Evolutionary conservation across 2,113 vertebrate species (phyloP).

Genomic region (Polyodon spathula): DNA sequence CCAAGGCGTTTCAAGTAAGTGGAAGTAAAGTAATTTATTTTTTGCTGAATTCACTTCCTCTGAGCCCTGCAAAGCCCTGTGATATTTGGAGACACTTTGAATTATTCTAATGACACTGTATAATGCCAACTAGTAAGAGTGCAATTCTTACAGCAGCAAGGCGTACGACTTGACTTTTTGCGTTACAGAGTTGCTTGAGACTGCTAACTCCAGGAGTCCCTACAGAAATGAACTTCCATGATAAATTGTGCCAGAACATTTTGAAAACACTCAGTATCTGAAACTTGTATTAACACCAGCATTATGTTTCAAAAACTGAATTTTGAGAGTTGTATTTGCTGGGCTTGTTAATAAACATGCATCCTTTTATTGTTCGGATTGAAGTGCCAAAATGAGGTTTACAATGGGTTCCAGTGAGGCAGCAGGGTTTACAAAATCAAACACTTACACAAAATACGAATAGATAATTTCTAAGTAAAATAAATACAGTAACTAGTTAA

Average conservation of each 20-base stretch:
- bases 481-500: too few species aligned
- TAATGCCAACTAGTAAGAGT: constrained; percentile 6
- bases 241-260: not conserved
- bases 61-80: constrained; percentile 2
- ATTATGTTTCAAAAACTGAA: constrained; percentile 12
- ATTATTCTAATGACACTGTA: constrained; percentile 25
- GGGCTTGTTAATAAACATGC: too few species aligned
- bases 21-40: constrained; percentile 25
- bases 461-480: too few species aligned
- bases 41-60: constrained; percentile 8
- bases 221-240: too few species aligned
- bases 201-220: not conserved
- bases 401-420: too few species aligned
- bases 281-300: not conserved
- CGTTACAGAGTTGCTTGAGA: not conserved
- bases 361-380: too few species aligned
- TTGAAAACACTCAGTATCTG: not conserved
- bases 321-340: too few species aligned
- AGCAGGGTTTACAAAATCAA: too few species aligned
- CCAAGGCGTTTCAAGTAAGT: constrained; percentile 19
- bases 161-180: not conserved
- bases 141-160: not conserved
- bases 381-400: too few species aligned
- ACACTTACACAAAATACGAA: too few species aligned
- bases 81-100: constrained; percentile 24